These are phyloP conservation scores for Microtus richardsoni DNA, from an alignment of 2,113 vertebrate genomes.

Conservation along the genomic window DNA sequence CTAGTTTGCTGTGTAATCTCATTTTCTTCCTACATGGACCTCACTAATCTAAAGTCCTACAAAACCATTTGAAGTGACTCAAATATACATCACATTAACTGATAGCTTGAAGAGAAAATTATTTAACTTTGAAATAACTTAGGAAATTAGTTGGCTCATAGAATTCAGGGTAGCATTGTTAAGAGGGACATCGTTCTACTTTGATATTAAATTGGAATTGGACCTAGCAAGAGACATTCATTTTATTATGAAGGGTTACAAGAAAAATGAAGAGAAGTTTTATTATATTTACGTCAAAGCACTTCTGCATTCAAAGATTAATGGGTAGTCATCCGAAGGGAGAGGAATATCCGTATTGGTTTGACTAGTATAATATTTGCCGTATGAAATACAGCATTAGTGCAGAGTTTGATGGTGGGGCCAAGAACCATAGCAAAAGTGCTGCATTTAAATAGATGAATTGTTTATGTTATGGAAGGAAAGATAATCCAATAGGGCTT, in stretches of 20 bases:
- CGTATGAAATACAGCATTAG: background rate
- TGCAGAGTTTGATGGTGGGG: background rate
- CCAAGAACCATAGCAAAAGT: background rate
- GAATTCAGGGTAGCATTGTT: conserved; percentile 12
- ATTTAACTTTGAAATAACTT: conserved; percentile 56
- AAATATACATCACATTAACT: conserved; percentile 13
- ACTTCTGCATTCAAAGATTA: conserved; percentile 54
- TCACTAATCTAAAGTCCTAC: background rate
- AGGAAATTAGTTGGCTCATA: conserved; percentile 53
- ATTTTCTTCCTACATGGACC: background rate
- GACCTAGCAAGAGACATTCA: conserved; percentile 41
- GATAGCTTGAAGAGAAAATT: conserved; percentile 48
- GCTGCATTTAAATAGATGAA: conserved; percentile 4
- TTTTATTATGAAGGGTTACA: conserved; percentile 59
- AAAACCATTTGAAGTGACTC: conserved; percentile 34
- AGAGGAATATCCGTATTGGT: conserved; percentile 27
- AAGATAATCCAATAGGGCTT: background rate
- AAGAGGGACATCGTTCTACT: conserved; percentile 44
- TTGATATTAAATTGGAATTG: conserved; percentile 38
- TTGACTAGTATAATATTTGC: conserved; percentile 25
- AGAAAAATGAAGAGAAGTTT: conserved; percentile 62
- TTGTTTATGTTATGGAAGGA: background rate
- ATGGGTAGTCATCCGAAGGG: background rate
- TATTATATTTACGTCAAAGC: conserved; percentile 56
- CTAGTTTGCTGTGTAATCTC: background rate